Evolutionary conservation across 2,888 invertebrate genomes (phyloP).

Genomic region (Daptonema setosum): DNA sequence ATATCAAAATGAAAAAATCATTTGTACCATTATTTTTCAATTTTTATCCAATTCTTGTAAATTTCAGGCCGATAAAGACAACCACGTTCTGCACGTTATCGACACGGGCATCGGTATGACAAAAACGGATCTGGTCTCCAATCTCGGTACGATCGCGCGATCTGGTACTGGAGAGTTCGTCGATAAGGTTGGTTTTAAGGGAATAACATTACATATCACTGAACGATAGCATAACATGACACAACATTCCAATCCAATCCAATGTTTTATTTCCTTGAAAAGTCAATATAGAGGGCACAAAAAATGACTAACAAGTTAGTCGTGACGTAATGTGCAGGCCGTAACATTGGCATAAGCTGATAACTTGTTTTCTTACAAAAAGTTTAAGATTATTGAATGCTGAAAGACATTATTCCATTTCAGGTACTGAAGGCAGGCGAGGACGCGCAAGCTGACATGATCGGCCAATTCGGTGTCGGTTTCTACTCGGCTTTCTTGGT

Average conservation of each 20-base stretch:
- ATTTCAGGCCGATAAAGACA: slow-evolving; percentile 58
- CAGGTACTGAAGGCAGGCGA: background rate
- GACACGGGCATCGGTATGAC: slow-evolving; percentile 98
- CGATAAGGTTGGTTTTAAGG: slow-evolving; percentile 20
- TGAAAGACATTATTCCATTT: background rate
- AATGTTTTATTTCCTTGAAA: too few relatives aligned
- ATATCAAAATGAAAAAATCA: too few relatives aligned
- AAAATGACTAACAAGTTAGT: too few relatives aligned
- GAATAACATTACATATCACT: too few relatives aligned
- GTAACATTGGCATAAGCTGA: too few relatives aligned
- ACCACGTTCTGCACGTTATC: slow-evolving; percentile 67
- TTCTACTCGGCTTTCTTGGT: slow-evolving; percentile 96
- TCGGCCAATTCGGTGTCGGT: slow-evolving; percentile 89
- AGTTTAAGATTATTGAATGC: too few relatives aligned
- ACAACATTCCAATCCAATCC: too few relatives aligned
- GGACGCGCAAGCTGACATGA: slow-evolving; percentile 48
- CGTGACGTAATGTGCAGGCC: too few relatives aligned
- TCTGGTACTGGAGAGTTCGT: slow-evolving; percentile 27
- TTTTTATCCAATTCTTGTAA: background rate
- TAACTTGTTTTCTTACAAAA: too few relatives aligned
- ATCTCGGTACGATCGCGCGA: slow-evolving; percentile 80
- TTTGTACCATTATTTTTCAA: too few relatives aligned
- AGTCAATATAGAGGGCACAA: too few relatives aligned
- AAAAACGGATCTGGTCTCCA: slow-evolving; percentile 66
- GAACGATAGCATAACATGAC: too few relatives aligned